These are phyloP conservation scores for Clarias fuscus DNA, from an alignment of 2,797 vertebrate species.

Conservation along the genomic window DNA sequence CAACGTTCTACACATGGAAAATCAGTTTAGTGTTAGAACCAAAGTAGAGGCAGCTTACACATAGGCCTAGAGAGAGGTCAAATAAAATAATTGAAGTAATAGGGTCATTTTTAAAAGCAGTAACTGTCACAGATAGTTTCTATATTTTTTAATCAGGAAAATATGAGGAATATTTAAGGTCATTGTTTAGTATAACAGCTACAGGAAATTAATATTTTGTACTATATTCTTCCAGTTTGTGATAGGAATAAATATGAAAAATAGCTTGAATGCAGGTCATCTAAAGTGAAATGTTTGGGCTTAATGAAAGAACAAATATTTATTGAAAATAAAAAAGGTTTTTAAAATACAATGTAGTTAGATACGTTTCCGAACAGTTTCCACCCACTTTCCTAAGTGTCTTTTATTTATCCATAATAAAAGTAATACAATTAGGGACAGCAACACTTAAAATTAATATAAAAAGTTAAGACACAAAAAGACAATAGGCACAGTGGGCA, in stretches of 20 bases:
- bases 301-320: neutral
- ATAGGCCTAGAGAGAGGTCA: neutral
- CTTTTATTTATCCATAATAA: neutral
- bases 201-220: neutral
- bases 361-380: neutral
- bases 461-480: neutral
- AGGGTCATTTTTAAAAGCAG: neutral
- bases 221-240: neutral
- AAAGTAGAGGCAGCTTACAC: neutral
- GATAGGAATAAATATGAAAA: neutral
- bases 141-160: neutral
- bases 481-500: too few relatives aligned
- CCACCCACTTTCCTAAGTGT: neutral
- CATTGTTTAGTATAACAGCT: neutral
- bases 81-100: neutral
- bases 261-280: neutral
- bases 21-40: neutral
- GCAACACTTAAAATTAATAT: neutral
- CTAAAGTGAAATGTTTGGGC: neutral
- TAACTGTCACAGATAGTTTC: neutral
- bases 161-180: neutral
- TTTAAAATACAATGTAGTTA: neutral
- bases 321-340: neutral
- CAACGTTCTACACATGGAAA: neutral
- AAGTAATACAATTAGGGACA: neutral